Base-by-base conservation (phyloP, 2,113 vertebrate genomes). In the Corythoichthys intestinalis region DNA sequence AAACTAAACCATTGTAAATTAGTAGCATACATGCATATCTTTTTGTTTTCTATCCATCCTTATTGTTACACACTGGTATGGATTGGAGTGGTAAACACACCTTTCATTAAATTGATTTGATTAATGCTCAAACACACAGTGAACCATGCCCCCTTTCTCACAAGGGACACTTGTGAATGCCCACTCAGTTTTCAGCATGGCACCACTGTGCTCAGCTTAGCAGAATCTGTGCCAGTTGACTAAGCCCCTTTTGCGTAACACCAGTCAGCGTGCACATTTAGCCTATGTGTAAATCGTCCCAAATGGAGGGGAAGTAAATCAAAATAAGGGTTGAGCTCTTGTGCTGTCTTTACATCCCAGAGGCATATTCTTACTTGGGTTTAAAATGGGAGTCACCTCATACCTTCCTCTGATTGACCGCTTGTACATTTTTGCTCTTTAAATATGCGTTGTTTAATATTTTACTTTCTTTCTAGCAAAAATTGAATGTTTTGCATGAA, bases 191-290 rank as follows among this genome's bases (percentile, higher is more conserved):
- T 84, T 66, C 67, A 78, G 68, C 65, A 28, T 67, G 69, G 62
- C 75, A 80, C 69, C 44, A 50, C 52, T 9, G 20, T 54, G 65
- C 75, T 83, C 78, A 77, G 75, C 65, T 83, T 78, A 73, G 62
- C 65, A 71, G 65, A 85, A 85, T 82, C 75, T 84, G 74, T 83
- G 83, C 85, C 80, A 87, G 66, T 77, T 84, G 80, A 84, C 82
- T 80, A 83, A 86, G 76, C 76, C 14, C 52, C 53, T 80, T 86
- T 86, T 85, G 78, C 78, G 67, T 83, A 89, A 87, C 58, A 78
- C 53, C 20, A 11, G 20, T 54, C 9, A 1, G 8, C n/a, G 20
- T 11, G 3, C 9, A 54, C 70, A 35, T 61, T 73, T 47, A 56
- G 15, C 52, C 70, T 64, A 52, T 10, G 20, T 58, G 37, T 57